These are phyloP conservation scores for Ostrea edulis DNA, from an alignment of 1,140 invertebrate genomes.

Conservation along the genomic window DNA sequence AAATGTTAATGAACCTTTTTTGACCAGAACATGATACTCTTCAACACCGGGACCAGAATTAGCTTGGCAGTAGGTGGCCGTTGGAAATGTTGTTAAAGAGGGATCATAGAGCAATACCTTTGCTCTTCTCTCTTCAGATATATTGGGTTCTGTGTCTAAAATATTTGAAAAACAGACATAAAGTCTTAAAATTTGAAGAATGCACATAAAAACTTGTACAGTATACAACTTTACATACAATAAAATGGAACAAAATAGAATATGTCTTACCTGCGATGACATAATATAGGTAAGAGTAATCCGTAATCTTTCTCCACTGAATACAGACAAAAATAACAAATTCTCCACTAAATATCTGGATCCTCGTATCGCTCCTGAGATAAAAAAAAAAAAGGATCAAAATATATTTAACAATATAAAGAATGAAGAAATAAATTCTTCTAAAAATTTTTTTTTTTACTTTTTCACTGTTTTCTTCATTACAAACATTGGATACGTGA, in stretches of 20 bases:
- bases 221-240: too few species aligned
- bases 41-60: slow-evolving; percentile 37
- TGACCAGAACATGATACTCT: slow-evolving; percentile 53
- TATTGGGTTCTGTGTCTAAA: slow-evolving; percentile 49
- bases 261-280: slow-evolving; percentile 32
- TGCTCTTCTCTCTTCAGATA: slow-evolving; percentile 26
- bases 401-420: neutral
- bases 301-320: slow-evolving; percentile 49
- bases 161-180: neutral
- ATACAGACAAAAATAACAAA: slow-evolving; percentile 47
- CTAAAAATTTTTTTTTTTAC: neutral
- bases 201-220: too few species aligned
- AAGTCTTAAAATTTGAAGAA: too few species aligned
- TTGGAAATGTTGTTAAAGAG: neutral
- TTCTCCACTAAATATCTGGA: slow-evolving; percentile 36
- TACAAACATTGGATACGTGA: too few species aligned
- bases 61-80: slow-evolving; percentile 39
- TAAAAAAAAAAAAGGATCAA: neutral
- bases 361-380: slow-evolving; percentile 46
- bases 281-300: slow-evolving; percentile 53
- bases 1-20: slow-evolving; percentile 41
- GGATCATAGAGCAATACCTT: slow-evolving; percentile 35
- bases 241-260: neutral
- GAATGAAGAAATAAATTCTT: neutral
- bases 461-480: neutral